Evolutionary conservation across 2,797 vertebrate species (phyloP).

Genomic region (Alcedo atthis): DNA sequence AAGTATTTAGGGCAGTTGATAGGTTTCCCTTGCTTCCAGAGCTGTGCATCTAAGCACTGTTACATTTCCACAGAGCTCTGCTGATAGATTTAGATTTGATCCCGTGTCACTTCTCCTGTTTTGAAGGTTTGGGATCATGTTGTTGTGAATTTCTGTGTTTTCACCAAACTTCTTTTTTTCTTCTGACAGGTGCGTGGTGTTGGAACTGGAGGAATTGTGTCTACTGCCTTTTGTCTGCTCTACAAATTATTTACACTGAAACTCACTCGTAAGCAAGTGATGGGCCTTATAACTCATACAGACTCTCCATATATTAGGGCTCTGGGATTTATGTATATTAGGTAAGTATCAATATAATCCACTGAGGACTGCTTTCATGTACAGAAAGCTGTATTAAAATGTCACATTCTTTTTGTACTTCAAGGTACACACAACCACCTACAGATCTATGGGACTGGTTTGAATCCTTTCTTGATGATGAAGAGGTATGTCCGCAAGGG

Average conservation of each 20-base stretch:
- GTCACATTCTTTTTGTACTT: conserved; percentile 47
- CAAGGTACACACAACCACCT: conserved; percentile 97
- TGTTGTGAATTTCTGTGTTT: background rate
- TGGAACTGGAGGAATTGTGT: conserved; percentile 98
- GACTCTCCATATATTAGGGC: conserved; percentile 98
- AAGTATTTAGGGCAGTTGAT: background rate
- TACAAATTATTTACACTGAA: conserved; percentile 99
- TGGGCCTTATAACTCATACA: conserved; percentile 98
- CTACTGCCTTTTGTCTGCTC: conserved; percentile 96
- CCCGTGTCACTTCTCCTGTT: background rate
- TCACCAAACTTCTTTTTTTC: background rate
- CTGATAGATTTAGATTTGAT: background rate
- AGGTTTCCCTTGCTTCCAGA: background rate
- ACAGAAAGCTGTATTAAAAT: conserved; percentile 17
- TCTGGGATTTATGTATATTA: conserved; percentile 99
- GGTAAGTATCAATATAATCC: conserved; percentile 77
- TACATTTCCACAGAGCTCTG: background rate
- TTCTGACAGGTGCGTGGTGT: conserved; percentile 92
- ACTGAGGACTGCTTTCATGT: background rate
- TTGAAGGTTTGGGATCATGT: background rate
- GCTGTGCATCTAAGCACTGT: background rate
- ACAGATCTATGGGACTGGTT: conserved; percentile 98
- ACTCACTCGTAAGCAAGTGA: conserved; percentile 98
- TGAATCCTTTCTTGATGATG: conserved; percentile 99
- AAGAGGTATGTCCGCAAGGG: conserved; percentile 99